Conservation (phyloP, 2,113 vertebrate species). For the Spea multiplicata region DNA sequence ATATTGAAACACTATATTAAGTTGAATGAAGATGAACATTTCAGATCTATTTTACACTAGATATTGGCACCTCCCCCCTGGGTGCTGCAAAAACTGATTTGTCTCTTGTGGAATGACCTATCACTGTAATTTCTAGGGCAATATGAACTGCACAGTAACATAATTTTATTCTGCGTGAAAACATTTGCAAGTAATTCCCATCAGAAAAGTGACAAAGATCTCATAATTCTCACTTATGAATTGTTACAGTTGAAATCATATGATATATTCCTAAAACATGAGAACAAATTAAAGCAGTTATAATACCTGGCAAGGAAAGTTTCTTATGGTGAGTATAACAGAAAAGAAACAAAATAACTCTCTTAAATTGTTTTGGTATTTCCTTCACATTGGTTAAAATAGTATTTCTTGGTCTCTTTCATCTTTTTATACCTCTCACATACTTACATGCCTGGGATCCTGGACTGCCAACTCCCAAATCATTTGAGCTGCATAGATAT, state of each 20-base stretch:
- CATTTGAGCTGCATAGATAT: too few relatives aligned
- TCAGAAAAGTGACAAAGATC: conserved; percentile 1
- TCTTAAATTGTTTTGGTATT: too few relatives aligned
- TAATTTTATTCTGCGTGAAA: conserved; percentile 21
- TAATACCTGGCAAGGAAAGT: too few relatives aligned
- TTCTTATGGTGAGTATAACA: too few relatives aligned
- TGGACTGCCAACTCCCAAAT: too few relatives aligned
- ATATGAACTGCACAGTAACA: not conserved
- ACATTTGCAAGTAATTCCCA: conserved; percentile 34
- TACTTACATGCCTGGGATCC: too few relatives aligned
- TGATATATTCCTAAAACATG: not conserved
- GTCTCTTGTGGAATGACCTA: conserved; percentile 7
- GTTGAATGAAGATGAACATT: not conserved
- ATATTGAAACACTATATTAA: not conserved
- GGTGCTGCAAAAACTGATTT: not conserved
- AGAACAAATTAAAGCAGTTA: not conserved
- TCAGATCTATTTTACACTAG: not conserved
- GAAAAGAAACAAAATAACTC: too few relatives aligned
- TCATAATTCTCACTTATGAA: conserved; percentile 30
- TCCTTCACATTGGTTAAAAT: too few relatives aligned
- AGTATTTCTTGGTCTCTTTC: too few relatives aligned
- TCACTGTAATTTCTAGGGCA: conserved; percentile 7
- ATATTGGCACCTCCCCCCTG: not conserved
- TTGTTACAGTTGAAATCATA: not conserved
- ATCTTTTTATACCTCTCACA: too few relatives aligned